A percentile compares a stretch with the other conserved stretches of the same genome.
phyloP scores from a whole-genome alignment of 2,888 invertebrate species.

The Eudasyphora cyanicolor region DNA sequence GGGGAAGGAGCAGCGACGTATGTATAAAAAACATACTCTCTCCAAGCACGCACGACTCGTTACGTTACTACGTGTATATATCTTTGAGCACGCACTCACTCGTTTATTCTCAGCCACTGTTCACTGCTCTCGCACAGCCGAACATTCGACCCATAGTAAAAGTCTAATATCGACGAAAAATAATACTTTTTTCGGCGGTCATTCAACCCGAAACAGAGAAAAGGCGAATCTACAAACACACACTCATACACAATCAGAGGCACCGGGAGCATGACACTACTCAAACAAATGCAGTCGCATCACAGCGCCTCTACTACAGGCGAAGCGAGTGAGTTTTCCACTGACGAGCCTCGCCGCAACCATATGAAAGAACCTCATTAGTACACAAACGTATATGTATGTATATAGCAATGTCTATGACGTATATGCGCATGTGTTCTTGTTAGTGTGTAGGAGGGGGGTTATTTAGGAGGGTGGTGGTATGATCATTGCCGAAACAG shows the following conservation, averaged over 20 bases:
- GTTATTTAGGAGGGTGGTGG: not conserved
- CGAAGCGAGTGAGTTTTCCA: not conserved
- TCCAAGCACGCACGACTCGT: too few species aligned
- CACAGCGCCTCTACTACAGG: not conserved
- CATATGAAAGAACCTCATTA: not conserved
- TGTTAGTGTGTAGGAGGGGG: not conserved
- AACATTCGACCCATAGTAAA: conserved; percentile 73
- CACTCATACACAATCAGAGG: conserved; percentile 3
- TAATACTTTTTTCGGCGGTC: conserved; percentile 77
- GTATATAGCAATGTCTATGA: too few species aligned
- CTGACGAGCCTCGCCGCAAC: conserved; percentile 1
- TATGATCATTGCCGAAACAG: not conserved
- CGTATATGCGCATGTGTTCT: conserved; percentile 19
- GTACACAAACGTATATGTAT: not conserved
- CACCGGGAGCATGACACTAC: too few species aligned
- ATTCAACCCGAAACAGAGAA: conserved; percentile 74
- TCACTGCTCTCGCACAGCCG: conserved; percentile 29
- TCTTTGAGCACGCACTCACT: conserved; percentile 32
- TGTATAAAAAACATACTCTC: conserved; percentile 46
- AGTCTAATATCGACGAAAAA: conserved; percentile 78
- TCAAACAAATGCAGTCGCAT: not conserved
- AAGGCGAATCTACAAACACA: conserved; percentile 62
- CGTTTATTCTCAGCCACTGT: conserved; percentile 17
- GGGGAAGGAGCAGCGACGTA: conserved; percentile 36
- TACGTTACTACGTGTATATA: conserved; percentile 3